Evolutionary conservation across 2,113 vertebrate genomes (phyloP), one percentile per base, ranked within the genome.

Genomic region (Pogona vitticeps): DNA sequence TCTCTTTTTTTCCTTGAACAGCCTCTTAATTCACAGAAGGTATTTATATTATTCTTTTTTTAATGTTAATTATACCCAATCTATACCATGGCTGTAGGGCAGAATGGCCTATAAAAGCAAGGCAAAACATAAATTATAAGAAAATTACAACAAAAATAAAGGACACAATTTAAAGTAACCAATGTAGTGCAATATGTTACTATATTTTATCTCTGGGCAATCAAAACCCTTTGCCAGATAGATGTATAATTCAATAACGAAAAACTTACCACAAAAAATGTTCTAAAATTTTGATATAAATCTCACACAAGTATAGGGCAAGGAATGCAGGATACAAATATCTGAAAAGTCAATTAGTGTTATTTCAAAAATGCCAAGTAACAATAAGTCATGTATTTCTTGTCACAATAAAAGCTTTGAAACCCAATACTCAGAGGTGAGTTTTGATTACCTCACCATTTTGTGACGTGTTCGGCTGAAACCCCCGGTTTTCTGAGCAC

Each of bases 351-450:
- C n/a, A 65, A 28, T 20, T 14, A 38, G 20, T 5, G 1, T 2
- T 14, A n/a, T 75, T 84, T 80, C 59, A 73, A 83, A 80, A 84
- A 21, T 75, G 40, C 40, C 28, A n/a, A 83, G 14, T 67, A 81
- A 40, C 75, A 40, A 63, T 80, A 76, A 80, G 8, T 88, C 82
- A 75, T 79, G 42, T 8, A 76, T 38, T 82, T 76, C 77, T 67
- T 28, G 31, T 67, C 5, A 42, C 68, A 80, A 84, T 42, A 75
- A 42, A 71, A 68, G 33, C 40, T 56, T 58, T 76, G 31, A 68
- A 42, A 36, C 9, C 8, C 38, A 28, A n/a, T 38, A 0, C 20
- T n/a, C 59, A 36, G 31, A 36, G 67, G 26, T 23, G 18, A 75
- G 73, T 80, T 67, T 58, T 18, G 28, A 40, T 40, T 38, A 88